Evolutionary conservation across 64 coral and sea anemone genomes (phyloP).

Genomic region (Hydrozoanthus tunicans): DNA sequence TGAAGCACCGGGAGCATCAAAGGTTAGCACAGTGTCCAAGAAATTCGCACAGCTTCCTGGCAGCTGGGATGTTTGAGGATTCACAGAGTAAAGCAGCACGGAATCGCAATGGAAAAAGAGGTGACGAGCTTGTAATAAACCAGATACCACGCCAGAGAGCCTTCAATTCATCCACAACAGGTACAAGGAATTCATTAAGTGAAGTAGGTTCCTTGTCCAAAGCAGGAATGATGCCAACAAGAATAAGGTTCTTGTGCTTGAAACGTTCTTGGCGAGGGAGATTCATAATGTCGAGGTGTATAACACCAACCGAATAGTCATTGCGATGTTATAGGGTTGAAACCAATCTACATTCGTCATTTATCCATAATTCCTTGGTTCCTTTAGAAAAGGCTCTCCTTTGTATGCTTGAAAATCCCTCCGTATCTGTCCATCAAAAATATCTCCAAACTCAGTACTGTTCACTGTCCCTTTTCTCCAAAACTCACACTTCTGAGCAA

Average conservation of each 20-base stretch:
- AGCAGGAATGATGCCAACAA: neutral
- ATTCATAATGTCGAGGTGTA: neutral
- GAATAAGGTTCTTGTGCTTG: neutral
- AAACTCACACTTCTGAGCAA: conserved; percentile 52
- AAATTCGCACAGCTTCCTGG: conserved; percentile 50
- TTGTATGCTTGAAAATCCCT: neutral
- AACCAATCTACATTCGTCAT: neutral
- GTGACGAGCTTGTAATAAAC: neutral
- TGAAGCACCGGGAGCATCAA: conserved; percentile 64
- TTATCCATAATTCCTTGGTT: neutral
- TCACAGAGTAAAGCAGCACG: conserved; percentile 48
- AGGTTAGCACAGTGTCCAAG: conserved; percentile 39
- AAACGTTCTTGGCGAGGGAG: neutral
- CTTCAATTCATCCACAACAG: conserved; percentile 3
- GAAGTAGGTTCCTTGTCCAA: neutral
- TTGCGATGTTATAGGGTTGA: neutral
- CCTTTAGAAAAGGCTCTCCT: neutral
- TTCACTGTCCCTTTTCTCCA: conserved; percentile 12
- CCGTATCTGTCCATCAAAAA: neutral
- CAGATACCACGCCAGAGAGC: conserved; percentile 2
- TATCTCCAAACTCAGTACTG: neutral
- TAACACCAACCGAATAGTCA: neutral
- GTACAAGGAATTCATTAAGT: neutral
- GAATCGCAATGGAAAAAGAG: neutral
- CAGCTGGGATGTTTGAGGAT: conserved; percentile 53